A percentile compares a stretch with the other conserved stretches of the same genome.
Conservation (phyloP, 2,888 invertebrate genomes). For the Steromphala cineraria region DNA sequence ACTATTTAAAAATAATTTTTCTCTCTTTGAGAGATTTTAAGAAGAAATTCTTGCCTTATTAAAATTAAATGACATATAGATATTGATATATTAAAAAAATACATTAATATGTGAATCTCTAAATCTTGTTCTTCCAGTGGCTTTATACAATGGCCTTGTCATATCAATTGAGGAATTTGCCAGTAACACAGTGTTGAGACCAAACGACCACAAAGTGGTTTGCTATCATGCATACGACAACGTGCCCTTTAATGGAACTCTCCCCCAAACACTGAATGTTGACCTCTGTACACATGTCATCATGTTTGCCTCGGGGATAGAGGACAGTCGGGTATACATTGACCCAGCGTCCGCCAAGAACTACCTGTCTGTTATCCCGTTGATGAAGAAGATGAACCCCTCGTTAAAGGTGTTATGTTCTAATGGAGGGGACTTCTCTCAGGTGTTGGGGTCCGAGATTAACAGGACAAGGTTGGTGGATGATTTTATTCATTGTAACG, state of each 20-base stretch:
- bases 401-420: conserved; percentile 39
- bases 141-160: too few relatives aligned
- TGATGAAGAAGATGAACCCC: conserved; percentile 42
- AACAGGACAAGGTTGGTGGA: conserved; percentile 44
- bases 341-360: conserved; percentile 36
- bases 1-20: too few relatives aligned
- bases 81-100: too few relatives aligned
- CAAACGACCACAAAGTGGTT: neutral
- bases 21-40: too few relatives aligned
- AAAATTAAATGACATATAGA: too few relatives aligned
- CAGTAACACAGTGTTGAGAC: too few relatives aligned
- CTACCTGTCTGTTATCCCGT: conserved; percentile 12
- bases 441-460: conserved; percentile 26
- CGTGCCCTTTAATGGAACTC: conserved; percentile 33
- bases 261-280: conserved; percentile 44
- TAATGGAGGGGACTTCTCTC: conserved; percentile 38
- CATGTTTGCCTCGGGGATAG: conserved; percentile 22
- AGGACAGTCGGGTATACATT: conserved; percentile 5
- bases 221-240: conserved; percentile 5
- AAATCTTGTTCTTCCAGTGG: too few relatives aligned
- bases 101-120: too few relatives aligned
- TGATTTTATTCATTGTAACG: too few relatives aligned
- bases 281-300: conserved; percentile 48
- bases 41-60: too few relatives aligned
- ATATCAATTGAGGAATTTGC: too few relatives aligned